Base-by-base conservation (phyloP, 2,888 invertebrate species). In the Drosophila greeni region DNA sequence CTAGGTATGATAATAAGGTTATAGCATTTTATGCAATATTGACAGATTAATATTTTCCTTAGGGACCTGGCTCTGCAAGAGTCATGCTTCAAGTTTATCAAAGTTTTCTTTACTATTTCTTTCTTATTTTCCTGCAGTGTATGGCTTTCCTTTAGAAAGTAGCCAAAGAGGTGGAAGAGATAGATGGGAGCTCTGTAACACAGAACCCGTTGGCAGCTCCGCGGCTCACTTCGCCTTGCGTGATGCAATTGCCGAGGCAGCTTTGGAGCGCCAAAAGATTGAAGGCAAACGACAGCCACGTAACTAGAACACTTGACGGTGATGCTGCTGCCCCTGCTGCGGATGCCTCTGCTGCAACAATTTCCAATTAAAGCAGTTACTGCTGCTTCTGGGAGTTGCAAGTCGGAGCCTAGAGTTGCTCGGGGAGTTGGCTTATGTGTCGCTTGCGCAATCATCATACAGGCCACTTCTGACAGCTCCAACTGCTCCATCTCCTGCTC, bases 251-350 rank as follows among this genome's bases (percentile, higher is more conserved):
- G 80, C 77, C 70, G 5, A 31, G 20, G 45, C 45, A 62, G 62
- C 42, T 62, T 36, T 36, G 69, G 67, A 84, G 77, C 75, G 80
- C 84, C 84, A 79, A 82, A 79, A 82, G 82, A 84, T 84, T 81
- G 84, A 81, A 81, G 72, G 84, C 82, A 83, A 70, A 81, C 82
- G 84, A 78, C 78, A 76, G 74, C 76, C 84, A 82, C 75, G 84
- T 82, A 82, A 82, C 81, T 82, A 84, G 81, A 82, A 82, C 81
- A 82, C 81, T 82, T 82, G 81, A 78, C 73, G 83, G 71, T 72
- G 81, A 43, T 74, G 64, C 57, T 64, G 56, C 24, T 60, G 65
- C 36, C 45, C 59, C 67, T 59, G 55, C 39, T 47, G 48, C 42
- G 51, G 60, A 58, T 33, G 66, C 54, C 65, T 66, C 81, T 72